phyloP scores from a whole-genome alignment of 2,797 vertebrate species.

The Thripadectes ignobilis region DNA sequence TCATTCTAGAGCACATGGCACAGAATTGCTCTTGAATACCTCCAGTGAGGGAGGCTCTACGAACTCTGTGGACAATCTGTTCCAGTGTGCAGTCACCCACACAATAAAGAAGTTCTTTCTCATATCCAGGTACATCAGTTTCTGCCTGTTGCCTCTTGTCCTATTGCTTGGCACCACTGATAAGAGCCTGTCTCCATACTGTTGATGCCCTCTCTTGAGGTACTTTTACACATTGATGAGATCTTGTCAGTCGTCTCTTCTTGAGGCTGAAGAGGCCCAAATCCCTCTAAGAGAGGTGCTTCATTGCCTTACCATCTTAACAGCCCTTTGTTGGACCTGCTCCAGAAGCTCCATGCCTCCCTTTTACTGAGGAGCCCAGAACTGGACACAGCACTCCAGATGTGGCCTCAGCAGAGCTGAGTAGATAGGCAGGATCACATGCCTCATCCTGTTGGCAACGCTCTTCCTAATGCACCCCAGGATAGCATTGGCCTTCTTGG shows the following conservation, averaged over 20 bases:
- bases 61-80: background rate
- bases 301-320: background rate
- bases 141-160: background rate
- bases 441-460: background rate
- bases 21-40: background rate
- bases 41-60: too few relatives aligned
- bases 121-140: background rate
- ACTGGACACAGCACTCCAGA: background rate
- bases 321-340: background rate
- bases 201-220: background rate
- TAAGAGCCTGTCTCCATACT: background rate
- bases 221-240: background rate
- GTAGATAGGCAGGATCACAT: background rate
- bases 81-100: too few relatives aligned
- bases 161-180: background rate
- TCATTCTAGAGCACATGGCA: background rate
- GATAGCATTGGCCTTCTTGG: background rate
- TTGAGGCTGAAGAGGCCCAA: background rate
- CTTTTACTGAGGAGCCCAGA: background rate
- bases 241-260: background rate
- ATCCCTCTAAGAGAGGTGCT: background rate
- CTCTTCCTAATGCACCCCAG: background rate
- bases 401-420: background rate
- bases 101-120: background rate
- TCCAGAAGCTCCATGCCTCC: background rate